Base-by-base conservation (phyloP, 1,140 invertebrate genomes). In the Armadillidium nasatum region DNA sequence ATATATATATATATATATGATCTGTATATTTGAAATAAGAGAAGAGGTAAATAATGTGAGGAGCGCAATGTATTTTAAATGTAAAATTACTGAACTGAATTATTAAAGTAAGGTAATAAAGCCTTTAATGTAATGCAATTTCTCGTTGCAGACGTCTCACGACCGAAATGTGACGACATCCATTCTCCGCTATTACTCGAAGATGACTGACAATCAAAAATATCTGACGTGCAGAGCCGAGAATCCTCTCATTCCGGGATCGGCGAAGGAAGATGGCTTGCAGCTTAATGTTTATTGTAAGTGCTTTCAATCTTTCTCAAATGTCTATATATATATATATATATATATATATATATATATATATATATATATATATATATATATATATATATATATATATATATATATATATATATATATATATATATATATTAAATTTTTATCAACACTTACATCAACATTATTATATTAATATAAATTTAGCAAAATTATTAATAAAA, bases 251-350 rank as follows among this genome's bases (percentile, higher is more conserved):
- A 82, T 85, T 45, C 76, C 77, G 10, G 81, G 80, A 46, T 83
- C 79, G 22, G 82, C 82, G 15, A 81, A 84, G 7, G 83, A 85
- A 76, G 84, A 85, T 73, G 78, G 78, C 10, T 80, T 83, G 78
- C 83, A 83, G 71, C 77, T 85, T 71, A 83, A 85, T 70, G 81
- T 85, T 15, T 81, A 84, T 74, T 85, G 85, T 85, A 81, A 84
- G 84, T 33, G 33, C n/a, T 33, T 33, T 33, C 33, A 33, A 6
- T 6, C 33, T 33, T 33, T 33, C 33, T 33, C 33, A 33, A 33
- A 33, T 6, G 33, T 1, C 33, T 33, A 33, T 33, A 33, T 33
- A 3, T 3, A 1, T 33, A 33, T 6, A 3, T 6, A 33, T 33
- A 33, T 33, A 33, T 33, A 33, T 33, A 33, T 33, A 33, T 33